Evolutionary conservation across 1,140 invertebrate genomes (phyloP).

Genomic region (Scaptomyza montana): DNA sequence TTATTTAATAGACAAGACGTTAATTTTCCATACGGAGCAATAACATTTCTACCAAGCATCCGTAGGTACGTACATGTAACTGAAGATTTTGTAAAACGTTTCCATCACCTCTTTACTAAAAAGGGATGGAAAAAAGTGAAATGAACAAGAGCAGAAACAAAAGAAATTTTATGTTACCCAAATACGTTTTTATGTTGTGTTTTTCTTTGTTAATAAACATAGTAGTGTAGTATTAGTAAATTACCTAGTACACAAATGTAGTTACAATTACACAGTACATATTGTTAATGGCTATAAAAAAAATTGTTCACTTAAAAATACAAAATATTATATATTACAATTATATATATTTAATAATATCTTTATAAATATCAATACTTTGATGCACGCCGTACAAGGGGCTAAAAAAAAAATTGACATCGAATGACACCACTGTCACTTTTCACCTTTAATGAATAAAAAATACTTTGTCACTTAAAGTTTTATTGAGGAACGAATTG

Average conservation of each 20-base stretch:
- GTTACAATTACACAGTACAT: slow-evolving; percentile 43
- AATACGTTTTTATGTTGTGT: too few relatives aligned
- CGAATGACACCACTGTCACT: slow-evolving; percentile 1
- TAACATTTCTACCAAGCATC: too few relatives aligned
- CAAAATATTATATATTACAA: slow-evolving; percentile 61
- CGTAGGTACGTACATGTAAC: too few relatives aligned
- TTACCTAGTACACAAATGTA: slow-evolving; percentile 20
- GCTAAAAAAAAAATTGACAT: neutral
- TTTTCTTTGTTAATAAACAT: neutral
- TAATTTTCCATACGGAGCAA: too few relatives aligned
- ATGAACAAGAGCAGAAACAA: too few relatives aligned
- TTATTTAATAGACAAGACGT: too few relatives aligned
- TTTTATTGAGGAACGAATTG: slow-evolving; percentile 72
- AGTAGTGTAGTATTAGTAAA: slow-evolving; percentile 36
- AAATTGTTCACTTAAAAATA: slow-evolving; percentile 68
- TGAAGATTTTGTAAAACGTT: too few relatives aligned
- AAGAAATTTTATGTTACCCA: neutral
- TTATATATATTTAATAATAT: slow-evolving; percentile 18
- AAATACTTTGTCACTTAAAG: slow-evolving; percentile 5
- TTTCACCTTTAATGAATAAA: neutral
- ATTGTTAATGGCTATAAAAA: slow-evolving; percentile 7
- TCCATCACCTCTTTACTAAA: too few relatives aligned
- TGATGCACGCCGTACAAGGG: slow-evolving; percentile 62
- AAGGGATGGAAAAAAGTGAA: too few relatives aligned
- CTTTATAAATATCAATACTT: slow-evolving; percentile 73